Evolutionary conservation across 2,888 invertebrate species (phyloP).

Genomic region (Acanthoscelides obtectus): DNA sequence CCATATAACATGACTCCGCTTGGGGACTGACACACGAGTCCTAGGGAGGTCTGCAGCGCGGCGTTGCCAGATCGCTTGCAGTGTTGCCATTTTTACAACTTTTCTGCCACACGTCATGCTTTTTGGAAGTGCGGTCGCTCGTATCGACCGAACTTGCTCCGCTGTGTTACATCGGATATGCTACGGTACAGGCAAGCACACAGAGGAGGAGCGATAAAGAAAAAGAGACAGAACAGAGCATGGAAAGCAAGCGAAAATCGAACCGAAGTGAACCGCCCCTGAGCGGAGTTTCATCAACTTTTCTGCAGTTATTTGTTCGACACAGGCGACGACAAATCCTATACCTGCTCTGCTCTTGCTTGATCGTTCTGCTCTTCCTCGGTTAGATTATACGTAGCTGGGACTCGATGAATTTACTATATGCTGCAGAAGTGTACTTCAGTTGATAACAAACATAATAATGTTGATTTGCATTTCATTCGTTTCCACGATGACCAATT

Average conservation of each 20-base stretch:
- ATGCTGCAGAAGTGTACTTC: background rate
- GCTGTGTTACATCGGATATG: no score
- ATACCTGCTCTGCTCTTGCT: background rate
- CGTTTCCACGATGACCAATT: no score
- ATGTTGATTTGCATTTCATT: no score
- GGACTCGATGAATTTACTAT: background rate
- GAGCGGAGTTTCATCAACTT: conserved; percentile 45
- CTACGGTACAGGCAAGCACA: no score
- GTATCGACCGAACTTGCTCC: no score
- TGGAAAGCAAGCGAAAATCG: conserved; percentile 3
- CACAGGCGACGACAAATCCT: conserved; percentile 50
- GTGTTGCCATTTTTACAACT: no score
- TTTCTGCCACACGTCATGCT: no score
- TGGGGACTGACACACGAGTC: no score
- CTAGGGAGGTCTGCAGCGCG: no score
- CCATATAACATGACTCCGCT: no score
- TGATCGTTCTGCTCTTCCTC: background rate
- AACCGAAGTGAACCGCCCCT: conserved; percentile 20
- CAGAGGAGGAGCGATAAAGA: background rate
- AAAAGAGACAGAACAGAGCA: background rate
- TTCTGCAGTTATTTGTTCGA: conserved; percentile 49
- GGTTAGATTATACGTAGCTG: background rate
- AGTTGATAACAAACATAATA: background rate
- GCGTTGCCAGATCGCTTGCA: no score
- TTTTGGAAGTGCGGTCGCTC: no score